Percentiles rank a stretch among this genome's conserved stretches.
These are phyloP conservation scores for Popillia japonica DNA, from an alignment of 1,140 invertebrate species.

Conservation along the genomic window DNA sequence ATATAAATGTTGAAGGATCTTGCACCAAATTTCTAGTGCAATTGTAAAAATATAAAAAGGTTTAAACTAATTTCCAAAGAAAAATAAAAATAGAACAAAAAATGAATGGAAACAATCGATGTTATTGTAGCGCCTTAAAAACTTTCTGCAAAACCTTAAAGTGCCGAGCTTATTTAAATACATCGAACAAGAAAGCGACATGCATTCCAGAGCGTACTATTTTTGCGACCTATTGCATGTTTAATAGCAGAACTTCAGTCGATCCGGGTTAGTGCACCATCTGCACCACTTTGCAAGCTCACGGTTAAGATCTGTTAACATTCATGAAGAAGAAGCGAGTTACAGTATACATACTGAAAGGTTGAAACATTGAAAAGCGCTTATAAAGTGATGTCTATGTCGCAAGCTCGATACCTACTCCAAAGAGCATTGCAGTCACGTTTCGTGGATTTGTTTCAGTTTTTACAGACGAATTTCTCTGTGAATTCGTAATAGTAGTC, in stretches of 20 bases:
- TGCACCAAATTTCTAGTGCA: not conserved
- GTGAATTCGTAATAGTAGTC: not conserved
- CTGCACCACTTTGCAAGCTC: not conserved
- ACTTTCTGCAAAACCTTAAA: not conserved
- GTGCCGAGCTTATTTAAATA: not conserved
- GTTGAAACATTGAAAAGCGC: constrained; percentile 17
- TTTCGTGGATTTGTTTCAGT: not conserved
- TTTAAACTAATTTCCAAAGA: too few relatives aligned
- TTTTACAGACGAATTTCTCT: not conserved
- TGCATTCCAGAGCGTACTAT: not conserved
- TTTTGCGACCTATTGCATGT: constrained; percentile 11
- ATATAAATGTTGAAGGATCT: not conserved
- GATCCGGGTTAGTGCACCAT: not conserved
- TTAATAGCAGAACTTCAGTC: not conserved
- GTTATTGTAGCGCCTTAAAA: not conserved
- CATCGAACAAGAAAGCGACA: not conserved
- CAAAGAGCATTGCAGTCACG: constrained; percentile 12
- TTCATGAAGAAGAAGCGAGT: constrained; percentile 3
- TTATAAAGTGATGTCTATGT: not conserved
- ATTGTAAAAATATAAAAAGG: too few relatives aligned
- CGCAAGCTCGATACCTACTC: not conserved
- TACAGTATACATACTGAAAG: not conserved
- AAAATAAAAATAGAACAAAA: not conserved
- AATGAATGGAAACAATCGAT: not conserved
- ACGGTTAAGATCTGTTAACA: not conserved